Conservation (phyloP, 2,797 vertebrate genomes). For the Poecile montanus region DNA sequence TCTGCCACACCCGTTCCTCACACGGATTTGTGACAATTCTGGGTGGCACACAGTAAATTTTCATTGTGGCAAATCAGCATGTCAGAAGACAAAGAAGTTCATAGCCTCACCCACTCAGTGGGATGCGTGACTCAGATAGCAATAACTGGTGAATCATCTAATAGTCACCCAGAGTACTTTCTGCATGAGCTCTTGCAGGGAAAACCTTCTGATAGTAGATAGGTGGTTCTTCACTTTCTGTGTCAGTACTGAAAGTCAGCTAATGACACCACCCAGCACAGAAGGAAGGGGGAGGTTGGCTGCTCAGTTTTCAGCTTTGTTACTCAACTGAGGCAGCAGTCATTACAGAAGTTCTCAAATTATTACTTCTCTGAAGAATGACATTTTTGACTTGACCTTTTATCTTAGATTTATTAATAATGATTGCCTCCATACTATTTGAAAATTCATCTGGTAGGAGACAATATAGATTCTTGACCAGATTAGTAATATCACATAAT, state of each 20-base stretch:
- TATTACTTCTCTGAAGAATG: neutral
- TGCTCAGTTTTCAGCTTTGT: constrained; percentile 13
- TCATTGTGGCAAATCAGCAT: neutral
- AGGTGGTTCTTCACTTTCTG: constrained; percentile 20
- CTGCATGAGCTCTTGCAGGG: neutral
- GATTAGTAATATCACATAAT: neutral
- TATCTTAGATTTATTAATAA: constrained; percentile 1
- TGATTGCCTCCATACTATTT: neutral
- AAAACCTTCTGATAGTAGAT: constrained; percentile 14
- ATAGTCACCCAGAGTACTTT: constrained; percentile 4
- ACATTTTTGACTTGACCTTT: neutral
- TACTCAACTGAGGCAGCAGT: constrained; percentile 5
- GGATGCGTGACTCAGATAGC: constrained; percentile 12
- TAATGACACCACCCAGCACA: neutral
- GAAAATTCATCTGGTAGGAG: neutral
- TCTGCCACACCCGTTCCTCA: neutral
- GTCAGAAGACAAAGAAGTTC: neutral
- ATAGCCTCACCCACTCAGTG: constrained; percentile 4
- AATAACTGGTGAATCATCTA: constrained; percentile 14
- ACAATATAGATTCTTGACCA: neutral
- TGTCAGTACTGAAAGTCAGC: constrained; percentile 15
- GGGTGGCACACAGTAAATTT: neutral
- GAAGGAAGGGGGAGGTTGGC: neutral
- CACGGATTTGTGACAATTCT: neutral
- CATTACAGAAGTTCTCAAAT: neutral